These are phyloP conservation scores for Frankliniella intonsa DNA, from an alignment of 2,888 invertebrate genomes.

Conservation along the genomic window DNA sequence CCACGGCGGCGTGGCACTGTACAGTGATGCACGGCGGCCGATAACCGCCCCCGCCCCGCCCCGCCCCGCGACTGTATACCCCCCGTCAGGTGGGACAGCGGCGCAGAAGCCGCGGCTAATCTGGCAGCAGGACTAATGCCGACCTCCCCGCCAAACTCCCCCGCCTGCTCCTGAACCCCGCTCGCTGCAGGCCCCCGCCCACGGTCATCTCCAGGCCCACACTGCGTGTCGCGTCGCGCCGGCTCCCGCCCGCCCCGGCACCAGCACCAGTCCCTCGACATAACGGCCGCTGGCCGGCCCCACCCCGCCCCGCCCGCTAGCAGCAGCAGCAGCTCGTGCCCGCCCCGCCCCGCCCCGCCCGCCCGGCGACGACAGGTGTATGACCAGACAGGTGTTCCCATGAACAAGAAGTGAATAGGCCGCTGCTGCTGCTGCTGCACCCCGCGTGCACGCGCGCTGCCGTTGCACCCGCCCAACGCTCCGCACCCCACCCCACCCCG, in stretches of 20 bases:
- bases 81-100: too few relatives aligned
- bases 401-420: not conserved
- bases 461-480: not conserved
- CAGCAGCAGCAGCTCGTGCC: not conserved
- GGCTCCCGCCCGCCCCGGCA: not conserved
- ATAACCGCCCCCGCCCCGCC: too few relatives aligned
- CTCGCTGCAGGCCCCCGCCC: not conserved
- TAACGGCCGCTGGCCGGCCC: not conserved
- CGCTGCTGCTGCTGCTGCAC: not conserved
- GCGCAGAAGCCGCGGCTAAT: too few relatives aligned
- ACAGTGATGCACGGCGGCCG: too few relatives aligned
- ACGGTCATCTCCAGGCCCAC: not conserved
- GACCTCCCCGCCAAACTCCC: too few relatives aligned
- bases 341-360: not conserved
- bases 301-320: not conserved
- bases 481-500: not conserved
- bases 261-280: not conserved
- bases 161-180: not conserved
- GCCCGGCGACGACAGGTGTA: not conserved
- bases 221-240: not conserved
- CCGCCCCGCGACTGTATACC: too few relatives aligned
- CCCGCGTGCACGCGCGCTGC: not conserved
- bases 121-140: too few relatives aligned
- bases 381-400: not conserved
- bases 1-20: too few relatives aligned